Evolutionary conservation across 2,797 vertebrate genomes (phyloP).

Genomic region (Notamacropus eugenii): DNA sequence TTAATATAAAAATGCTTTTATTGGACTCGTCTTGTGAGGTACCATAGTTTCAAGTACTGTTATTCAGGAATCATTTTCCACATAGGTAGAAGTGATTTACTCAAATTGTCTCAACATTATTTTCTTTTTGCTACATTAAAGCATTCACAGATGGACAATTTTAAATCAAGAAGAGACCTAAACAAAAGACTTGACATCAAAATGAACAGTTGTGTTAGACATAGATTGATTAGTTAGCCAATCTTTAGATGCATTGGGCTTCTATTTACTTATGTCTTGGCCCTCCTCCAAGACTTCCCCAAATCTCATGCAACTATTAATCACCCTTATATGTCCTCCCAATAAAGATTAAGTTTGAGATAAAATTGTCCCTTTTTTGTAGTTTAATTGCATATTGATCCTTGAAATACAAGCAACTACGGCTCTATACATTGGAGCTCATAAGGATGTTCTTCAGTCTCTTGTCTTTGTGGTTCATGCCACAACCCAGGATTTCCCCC

Average conservation of each 20-base stretch:
- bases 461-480: too few relatives aligned
- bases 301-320: too few relatives aligned
- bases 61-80: neutral
- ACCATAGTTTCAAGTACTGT: neutral
- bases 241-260: neutral
- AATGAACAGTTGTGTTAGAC: neutral
- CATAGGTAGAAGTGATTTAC: neutral
- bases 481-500: too few relatives aligned
- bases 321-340: neutral
- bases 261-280: neutral
- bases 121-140: neutral
- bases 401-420: too few relatives aligned
- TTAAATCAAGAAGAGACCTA: neutral
- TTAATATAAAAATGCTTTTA: neutral
- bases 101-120: neutral
- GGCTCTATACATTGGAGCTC: too few relatives aligned
- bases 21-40: neutral
- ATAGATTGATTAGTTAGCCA: neutral
- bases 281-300: neutral
- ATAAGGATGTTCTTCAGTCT: too few relatives aligned
- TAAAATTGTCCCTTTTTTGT: neutral
- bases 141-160: neutral
- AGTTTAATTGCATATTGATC: too few relatives aligned
- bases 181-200: neutral
- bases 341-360: neutral